Evolutionary conservation across 2,888 invertebrate species (phyloP), one percentile per base, ranked within the genome.

Genomic region (Drosophila sordidula): DNA sequence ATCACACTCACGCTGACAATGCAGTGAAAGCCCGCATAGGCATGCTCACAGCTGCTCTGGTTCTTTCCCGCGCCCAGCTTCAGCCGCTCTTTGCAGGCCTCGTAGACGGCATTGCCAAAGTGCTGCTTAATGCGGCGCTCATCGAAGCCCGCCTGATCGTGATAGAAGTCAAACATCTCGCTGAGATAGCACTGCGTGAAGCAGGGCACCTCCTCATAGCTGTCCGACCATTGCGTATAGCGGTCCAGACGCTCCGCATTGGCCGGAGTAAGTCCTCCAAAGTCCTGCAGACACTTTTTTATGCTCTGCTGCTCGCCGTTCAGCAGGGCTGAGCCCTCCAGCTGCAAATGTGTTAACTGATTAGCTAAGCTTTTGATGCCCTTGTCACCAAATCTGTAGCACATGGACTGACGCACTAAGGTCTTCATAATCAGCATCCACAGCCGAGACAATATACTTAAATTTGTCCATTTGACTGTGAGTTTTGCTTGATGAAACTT

Each of bases 1-100:
- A 69, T 61, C 38, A 44, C 49, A 89, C 90, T 85, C 73, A 91
- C 90, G 51, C 78, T 89, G 54, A 82, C 81, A 61, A 90, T 75
- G 45, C 90, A 90, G 57, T 90, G 91, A 49, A 90, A 91, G 29
- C 90, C 91, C 59, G 65, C 82, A 64, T 89, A 90, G 39, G 90
- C 90, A 38, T 85, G 67, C 12, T 82, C 69, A 36, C 91, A 90
- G 45, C 72, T 78, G 62, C 85, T 74, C 14, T 63, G 34, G 3
- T 42, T 36, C 8, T 57, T 67, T 8, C 52, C 54, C 6, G 59
- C 42, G 5, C 32, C 42, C 26, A 70, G 38, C 26, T 52, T 34
- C 41, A 91, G 62, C 6, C 89, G 83, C 8, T 70, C 45, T n/a
- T 70, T 70, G 62, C 90, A 90, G 0, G 90, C 91, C 34, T 79